These are phyloP conservation scores for Tiliqua scincoides DNA, from an alignment of 2,113 vertebrate species.

Conservation along the genomic window DNA sequence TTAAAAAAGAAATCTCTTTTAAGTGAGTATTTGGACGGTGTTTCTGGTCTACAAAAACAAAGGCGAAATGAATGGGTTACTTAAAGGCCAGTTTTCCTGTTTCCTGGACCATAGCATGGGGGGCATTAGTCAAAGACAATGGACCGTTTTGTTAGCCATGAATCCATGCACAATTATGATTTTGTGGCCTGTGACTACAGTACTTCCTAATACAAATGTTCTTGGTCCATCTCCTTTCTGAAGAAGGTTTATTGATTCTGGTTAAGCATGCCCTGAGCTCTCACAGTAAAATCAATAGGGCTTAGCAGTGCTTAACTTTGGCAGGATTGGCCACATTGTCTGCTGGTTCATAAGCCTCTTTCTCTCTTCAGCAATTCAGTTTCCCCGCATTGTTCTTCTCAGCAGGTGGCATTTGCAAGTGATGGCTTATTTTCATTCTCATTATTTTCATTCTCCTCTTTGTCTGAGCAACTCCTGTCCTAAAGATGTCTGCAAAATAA, in stretches of 20 bases:
- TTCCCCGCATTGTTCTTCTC: background rate
- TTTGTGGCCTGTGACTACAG: fast-evolving
- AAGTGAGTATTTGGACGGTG: background rate
- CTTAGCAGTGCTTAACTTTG: background rate
- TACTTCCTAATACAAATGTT: background rate
- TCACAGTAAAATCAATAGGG: background rate
- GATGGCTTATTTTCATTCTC: constrained; percentile 19
- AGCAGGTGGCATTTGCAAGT: constrained; percentile 18
- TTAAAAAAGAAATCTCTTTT: background rate
- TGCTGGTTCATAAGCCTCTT: background rate
- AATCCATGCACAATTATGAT: background rate
- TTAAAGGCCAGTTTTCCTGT: background rate
- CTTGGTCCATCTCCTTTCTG: background rate
- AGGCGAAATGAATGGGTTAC: background rate
- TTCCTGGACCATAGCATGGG: background rate
- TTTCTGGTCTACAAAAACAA: background rate
- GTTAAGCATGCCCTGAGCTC: background rate
- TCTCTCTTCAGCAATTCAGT: background rate
- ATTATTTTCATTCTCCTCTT: constrained; percentile 24
- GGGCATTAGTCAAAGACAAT: background rate
- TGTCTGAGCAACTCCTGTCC: constrained; percentile 31
- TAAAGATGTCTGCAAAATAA: constrained; percentile 35
- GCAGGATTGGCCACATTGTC: background rate
- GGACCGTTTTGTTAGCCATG: background rate
- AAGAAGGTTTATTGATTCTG: background rate